Percentiles rank a stretch among this genome's conserved stretches.
phyloP scores from a whole-genome alignment of 2,797 vertebrate species.

The Tinamus major region DNA sequence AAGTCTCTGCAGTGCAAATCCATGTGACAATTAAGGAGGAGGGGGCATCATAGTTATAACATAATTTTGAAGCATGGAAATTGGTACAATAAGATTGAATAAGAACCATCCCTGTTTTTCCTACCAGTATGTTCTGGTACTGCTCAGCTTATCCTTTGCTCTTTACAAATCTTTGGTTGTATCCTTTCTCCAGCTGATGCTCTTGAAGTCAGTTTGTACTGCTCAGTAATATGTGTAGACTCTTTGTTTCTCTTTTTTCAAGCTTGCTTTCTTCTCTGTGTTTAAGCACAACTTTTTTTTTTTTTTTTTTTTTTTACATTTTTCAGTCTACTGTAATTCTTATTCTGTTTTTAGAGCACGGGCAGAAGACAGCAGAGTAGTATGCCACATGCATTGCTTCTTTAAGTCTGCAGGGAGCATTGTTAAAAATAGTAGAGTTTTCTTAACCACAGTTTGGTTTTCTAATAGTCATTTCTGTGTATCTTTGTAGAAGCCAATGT shows the following conservation, averaged over 20 bases:
- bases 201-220: background rate
- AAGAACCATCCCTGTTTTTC: background rate
- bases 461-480: background rate
- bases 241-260: background rate
- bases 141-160: background rate
- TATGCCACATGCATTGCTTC: background rate
- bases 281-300: background rate
- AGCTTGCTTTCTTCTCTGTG: background rate
- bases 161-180: background rate
- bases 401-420: background rate
- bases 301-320: background rate
- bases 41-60: background rate
- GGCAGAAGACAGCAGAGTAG: background rate
- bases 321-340: background rate
- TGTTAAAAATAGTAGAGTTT: background rate
- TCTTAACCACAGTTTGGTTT: background rate
- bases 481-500: background rate
- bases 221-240: background rate
- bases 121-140: conserved; percentile 9
- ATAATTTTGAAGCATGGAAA: conserved; percentile 7
- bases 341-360: background rate
- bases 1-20: background rate
- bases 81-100: background rate
- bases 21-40: background rate
- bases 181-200: background rate